Conservation (phyloP, 2,888 invertebrate genomes). For the Anodontia alba region DNA sequence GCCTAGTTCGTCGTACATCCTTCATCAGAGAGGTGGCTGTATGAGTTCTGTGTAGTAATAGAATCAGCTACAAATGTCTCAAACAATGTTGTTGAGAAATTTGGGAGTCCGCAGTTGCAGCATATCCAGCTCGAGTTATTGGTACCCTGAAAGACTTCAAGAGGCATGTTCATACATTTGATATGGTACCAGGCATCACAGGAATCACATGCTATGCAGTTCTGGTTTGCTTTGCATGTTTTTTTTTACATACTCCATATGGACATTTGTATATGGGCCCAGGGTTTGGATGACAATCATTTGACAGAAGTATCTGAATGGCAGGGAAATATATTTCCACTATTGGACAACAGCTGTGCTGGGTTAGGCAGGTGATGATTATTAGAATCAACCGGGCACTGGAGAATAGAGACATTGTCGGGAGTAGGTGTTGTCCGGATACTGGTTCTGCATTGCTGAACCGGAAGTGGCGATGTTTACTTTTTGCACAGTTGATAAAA, state of each 20-base stretch:
- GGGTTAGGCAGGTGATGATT: no score
- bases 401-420: no score
- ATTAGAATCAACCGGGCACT: no score
- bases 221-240: conserved; percentile 21
- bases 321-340: background rate
- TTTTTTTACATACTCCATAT: conserved; percentile 14
- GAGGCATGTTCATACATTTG: conserved; percentile 27
- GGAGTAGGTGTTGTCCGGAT: no score
- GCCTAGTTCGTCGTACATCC: background rate
- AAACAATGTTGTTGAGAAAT: conserved; percentile 27
- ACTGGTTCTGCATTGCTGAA: no score
- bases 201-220: no score
- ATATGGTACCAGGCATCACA: conserved; percentile 23
- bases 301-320: conserved; percentile 2
- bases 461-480: no score
- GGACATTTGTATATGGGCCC: conserved; percentile 35
- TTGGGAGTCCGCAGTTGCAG: conserved; percentile 12
- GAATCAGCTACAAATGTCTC: conserved; percentile 20
- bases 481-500: no score
- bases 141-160: background rate
- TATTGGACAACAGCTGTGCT: no score
- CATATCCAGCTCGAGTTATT: conserved; percentile 31
- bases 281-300: conserved; percentile 40
- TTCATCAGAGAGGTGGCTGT: conserved; percentile 18
- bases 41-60: conserved; percentile 20